Evolutionary conservation across 2,797 vertebrate genomes (phyloP).

Genomic region (Galagoides demidoff): DNA sequence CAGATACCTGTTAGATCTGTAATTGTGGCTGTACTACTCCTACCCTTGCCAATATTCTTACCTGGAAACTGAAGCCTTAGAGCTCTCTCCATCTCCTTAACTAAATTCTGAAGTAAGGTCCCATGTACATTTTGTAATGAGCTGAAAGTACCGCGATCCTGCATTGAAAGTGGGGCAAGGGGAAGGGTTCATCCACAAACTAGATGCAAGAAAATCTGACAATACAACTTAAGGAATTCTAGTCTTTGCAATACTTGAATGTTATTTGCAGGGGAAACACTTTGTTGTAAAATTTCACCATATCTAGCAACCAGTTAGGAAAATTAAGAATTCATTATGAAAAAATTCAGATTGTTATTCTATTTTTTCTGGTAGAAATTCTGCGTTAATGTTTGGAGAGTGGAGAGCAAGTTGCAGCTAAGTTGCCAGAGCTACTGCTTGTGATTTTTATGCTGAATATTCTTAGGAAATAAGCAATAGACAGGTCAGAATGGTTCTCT

Average conservation of each 20-base stretch:
- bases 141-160: background rate
- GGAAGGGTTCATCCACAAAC: background rate
- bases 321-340: background rate
- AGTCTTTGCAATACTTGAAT: fast-evolving
- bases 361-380: background rate
- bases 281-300: background rate
- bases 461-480: background rate
- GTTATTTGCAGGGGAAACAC: background rate
- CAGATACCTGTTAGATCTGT: background rate
- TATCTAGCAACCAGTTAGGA: background rate
- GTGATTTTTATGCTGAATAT: background rate
- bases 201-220: background rate
- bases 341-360: background rate
- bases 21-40: background rate
- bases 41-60: too few relatives aligned
- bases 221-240: fast-evolving
- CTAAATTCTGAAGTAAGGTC: background rate
- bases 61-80: fast-evolving
- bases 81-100: background rate
- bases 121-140: background rate
- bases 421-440: background rate
- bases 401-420: background rate
- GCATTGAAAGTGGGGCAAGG: background rate
- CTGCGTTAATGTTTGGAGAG: background rate
- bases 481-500: background rate